These are phyloP conservation scores for Lycia hirtaria DNA, from an alignment of 2,888 invertebrate species.

Conservation along the genomic window DNA sequence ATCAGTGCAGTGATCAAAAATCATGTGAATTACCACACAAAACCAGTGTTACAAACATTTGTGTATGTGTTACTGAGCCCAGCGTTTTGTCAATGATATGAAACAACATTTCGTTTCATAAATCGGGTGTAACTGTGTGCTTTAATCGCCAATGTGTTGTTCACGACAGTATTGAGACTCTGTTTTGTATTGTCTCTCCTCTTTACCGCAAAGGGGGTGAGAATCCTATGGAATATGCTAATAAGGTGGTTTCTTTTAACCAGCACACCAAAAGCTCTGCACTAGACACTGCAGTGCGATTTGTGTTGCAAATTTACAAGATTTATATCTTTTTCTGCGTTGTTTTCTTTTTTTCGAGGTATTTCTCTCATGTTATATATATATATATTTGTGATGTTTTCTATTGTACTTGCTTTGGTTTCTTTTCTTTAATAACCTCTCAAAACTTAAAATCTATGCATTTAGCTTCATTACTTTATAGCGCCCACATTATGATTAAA, in stretches of 20 bases:
- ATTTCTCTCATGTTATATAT: background rate
- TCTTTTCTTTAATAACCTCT: background rate
- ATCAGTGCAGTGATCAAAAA: conserved; percentile 54
- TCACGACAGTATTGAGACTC: conserved; percentile 54
- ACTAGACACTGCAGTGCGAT: conserved; percentile 84
- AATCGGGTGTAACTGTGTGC: conserved; percentile 72
- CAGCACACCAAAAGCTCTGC: conserved; percentile 83
- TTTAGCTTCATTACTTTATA: background rate
- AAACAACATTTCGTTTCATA: conserved; percentile 79
- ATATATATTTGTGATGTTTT: background rate
- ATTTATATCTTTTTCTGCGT: conserved; percentile 49
- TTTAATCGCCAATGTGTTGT: conserved; percentile 76
- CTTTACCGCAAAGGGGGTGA: conserved; percentile 61
- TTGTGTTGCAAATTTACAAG: conserved; percentile 80
- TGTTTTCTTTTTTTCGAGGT: conserved; percentile 11
- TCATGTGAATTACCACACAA: conserved; percentile 44
- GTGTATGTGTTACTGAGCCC: conserved; percentile 46
- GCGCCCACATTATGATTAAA: background rate
- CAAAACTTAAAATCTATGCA: background rate
- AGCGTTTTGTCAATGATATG: conserved; percentile 71
- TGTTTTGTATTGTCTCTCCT: conserved; percentile 49
- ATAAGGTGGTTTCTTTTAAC: conserved; percentile 79
- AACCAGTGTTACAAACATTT: conserved; percentile 46
- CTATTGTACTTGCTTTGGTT: background rate
- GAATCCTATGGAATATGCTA: conserved; percentile 78